A percentile compares a stretch with the other conserved stretches of the same genome.
Conservation (phyloP, 2,888 invertebrate genomes). For the Pachydiplax longipennis region DNA sequence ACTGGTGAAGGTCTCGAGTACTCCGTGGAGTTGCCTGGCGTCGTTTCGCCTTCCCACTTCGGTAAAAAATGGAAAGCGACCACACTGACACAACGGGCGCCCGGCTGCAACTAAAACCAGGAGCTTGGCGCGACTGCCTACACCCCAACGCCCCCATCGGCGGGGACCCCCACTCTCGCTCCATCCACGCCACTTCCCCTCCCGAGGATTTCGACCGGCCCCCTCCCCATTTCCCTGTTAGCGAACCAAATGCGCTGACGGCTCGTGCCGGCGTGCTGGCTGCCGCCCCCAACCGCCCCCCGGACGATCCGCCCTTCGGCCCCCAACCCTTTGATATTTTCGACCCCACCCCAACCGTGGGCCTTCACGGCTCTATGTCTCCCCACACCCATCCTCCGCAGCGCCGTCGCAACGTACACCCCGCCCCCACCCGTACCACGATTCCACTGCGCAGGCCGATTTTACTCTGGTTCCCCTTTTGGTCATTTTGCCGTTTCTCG, state of each 20-base stretch:
- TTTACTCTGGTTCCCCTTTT: neutral
- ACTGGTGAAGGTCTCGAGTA: neutral
- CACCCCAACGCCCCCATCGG: conserved; percentile 16
- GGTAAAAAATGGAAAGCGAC: neutral
- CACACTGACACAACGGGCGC: conserved; percentile 35
- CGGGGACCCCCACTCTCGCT: neutral
- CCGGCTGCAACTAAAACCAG: conserved; percentile 43
- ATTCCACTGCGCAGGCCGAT: neutral
- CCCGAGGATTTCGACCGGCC: neutral
- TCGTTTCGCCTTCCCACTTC: neutral
- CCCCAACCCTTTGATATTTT: conserved; percentile 14
- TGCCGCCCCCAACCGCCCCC: neutral
- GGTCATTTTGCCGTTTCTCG: neutral
- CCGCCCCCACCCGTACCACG: neutral
- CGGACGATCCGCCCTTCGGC: neutral
- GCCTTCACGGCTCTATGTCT: conserved; percentile 8
- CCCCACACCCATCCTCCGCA: neutral
- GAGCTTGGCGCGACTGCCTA: conserved; percentile 25
- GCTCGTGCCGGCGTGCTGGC: conserved; percentile 32
- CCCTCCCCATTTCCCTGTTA: neutral
- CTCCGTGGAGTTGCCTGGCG: neutral
- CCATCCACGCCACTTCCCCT: neutral
- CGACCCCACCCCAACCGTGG: conserved; percentile 9
- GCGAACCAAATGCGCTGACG: neutral
- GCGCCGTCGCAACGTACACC: neutral